These are phyloP conservation scores for Hirundo rustica DNA, from an alignment of 2,797 vertebrate genomes.

Conservation along the genomic window DNA sequence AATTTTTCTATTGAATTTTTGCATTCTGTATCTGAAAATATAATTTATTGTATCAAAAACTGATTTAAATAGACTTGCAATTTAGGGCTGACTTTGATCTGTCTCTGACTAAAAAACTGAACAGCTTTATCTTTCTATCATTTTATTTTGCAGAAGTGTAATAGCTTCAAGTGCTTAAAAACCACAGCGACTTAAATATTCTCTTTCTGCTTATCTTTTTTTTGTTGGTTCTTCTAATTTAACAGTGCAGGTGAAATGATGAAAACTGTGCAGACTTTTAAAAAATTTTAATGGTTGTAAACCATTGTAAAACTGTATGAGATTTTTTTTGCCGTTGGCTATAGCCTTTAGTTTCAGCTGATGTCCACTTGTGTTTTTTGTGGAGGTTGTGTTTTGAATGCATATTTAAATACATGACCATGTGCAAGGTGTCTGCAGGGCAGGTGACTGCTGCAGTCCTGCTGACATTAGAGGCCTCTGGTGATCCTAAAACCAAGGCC, in stretches of 20 bases:
- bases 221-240: neutral
- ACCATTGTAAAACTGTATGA: neutral
- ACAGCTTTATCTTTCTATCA: neutral
- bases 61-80: slow-evolving; percentile 18
- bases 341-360: neutral
- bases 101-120: neutral
- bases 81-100: neutral
- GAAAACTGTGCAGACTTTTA: neutral
- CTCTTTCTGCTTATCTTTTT: neutral
- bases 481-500: neutral
- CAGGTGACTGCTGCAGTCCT: neutral
- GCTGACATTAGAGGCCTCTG: neutral
- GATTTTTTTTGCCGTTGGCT: neutral
- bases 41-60: slow-evolving; percentile 29
- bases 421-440: neutral
- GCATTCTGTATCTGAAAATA: slow-evolving; percentile 9
- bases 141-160: neutral
- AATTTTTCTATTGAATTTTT: slow-evolving; percentile 28
- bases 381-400: neutral
- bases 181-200: neutral
- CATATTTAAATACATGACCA: neutral
- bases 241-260: neutral
- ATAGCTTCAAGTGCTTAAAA: slow-evolving; percentile 3
- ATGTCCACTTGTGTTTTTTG: neutral
- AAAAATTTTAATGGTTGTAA: neutral